phyloP scores from a whole-genome alignment of 2,888 invertebrate genomes.

The Pyrgus malvae region DNA sequence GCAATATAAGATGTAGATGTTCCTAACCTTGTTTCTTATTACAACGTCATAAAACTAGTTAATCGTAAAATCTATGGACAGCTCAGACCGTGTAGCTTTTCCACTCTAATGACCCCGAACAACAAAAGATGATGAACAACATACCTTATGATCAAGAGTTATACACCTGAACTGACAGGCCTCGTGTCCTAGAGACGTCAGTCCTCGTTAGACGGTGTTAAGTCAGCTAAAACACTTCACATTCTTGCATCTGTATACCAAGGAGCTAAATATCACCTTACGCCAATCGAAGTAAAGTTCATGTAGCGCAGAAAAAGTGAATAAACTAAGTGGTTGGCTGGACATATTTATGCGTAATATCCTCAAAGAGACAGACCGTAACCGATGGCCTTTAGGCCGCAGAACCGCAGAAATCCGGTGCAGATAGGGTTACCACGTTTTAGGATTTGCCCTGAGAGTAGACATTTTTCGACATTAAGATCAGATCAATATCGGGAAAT shows the following conservation, averaged over 20 bases:
- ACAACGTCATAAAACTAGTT: not conserved
- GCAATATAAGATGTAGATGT: too few species aligned
- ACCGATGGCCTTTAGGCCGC: constrained; percentile 47
- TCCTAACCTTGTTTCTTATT: too few species aligned
- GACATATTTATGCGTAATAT: constrained; percentile 48
- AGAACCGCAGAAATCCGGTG: too few species aligned
- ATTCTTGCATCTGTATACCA: constrained; percentile 35
- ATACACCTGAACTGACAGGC: constrained; percentile 51
- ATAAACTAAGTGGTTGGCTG: not conserved
- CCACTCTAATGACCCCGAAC: not conserved
- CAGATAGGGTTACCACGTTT: too few species aligned
- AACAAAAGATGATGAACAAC: not conserved
- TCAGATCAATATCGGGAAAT: too few species aligned
- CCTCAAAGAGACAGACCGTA: constrained; percentile 48
- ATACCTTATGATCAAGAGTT: not conserved
- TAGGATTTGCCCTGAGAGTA: too few species aligned
- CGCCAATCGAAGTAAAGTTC: not conserved
- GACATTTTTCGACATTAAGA: too few species aligned
- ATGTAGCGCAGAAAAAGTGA: not conserved
- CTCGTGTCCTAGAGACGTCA: constrained; percentile 59
- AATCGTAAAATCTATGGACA: too few species aligned
- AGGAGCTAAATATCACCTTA: constrained; percentile 37
- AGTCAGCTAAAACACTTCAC: constrained; percentile 45
- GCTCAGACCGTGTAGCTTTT: not conserved
- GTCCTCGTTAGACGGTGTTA: constrained; percentile 51